These are phyloP conservation scores for Papilio xuthus DNA, from an alignment of 1,140 invertebrate genomes.

Conservation along the genomic window DNA sequence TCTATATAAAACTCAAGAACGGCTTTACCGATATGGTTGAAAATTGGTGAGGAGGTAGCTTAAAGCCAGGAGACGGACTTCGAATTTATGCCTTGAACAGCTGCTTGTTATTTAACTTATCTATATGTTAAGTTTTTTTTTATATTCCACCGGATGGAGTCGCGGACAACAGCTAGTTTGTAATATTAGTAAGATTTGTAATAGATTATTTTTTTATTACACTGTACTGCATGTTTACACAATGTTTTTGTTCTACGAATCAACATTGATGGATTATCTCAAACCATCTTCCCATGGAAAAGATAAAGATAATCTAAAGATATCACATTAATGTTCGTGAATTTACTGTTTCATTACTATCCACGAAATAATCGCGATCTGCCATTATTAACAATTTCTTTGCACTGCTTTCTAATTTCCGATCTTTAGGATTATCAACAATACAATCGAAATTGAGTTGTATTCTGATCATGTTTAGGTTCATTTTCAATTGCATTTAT, in stretches of 20 bases:
- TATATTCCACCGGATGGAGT: too few relatives aligned
- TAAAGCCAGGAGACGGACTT: too few relatives aligned
- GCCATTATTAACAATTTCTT: constrained; percentile 71
- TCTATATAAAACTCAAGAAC: too few relatives aligned
- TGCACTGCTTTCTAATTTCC: constrained; percentile 67
- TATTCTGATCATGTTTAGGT: constrained; percentile 41
- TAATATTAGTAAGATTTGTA: neutral
- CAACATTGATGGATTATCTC: constrained; percentile 32
- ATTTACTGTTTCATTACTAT: constrained; percentile 34
- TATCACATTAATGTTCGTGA: constrained; percentile 34
- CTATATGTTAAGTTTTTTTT: too few relatives aligned
- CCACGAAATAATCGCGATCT: constrained; percentile 57
- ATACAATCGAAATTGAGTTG: constrained; percentile 41
- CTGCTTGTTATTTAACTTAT: too few relatives aligned
- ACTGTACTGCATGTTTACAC: neutral
- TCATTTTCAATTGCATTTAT: constrained; percentile 42
- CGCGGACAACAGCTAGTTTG: too few relatives aligned
- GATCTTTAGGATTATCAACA: constrained; percentile 50
- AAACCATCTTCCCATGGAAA: constrained; percentile 19
- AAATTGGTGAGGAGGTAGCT: too few relatives aligned
- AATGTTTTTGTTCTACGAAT: constrained; percentile 10
- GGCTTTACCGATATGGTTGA: too few relatives aligned
- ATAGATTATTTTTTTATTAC: neutral
- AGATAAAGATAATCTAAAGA: constrained; percentile 29
- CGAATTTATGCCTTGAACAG: too few relatives aligned